phyloP scores from a whole-genome alignment of 1,140 invertebrate species.

The Drosophila orosa region DNA sequence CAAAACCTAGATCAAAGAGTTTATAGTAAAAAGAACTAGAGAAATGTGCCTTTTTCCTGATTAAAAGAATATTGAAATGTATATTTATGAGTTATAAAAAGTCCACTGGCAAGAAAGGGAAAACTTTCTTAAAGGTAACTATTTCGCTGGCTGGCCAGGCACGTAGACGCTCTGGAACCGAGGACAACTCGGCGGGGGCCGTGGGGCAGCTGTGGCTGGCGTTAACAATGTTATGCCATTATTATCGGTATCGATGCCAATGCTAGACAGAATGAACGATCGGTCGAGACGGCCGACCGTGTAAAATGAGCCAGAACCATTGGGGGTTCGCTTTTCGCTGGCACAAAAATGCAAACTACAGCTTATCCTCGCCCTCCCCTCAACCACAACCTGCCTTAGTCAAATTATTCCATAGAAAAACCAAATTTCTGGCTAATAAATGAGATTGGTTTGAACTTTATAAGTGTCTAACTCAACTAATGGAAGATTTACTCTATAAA shows the following conservation, averaged over 20 bases:
- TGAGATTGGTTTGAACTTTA: too few relatives aligned
- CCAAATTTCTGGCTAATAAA: neutral
- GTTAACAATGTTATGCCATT: constrained; percentile 48
- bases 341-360: constrained; percentile 23
- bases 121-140: neutral
- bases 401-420: neutral
- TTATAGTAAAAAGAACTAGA: neutral
- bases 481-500: neutral
- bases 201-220: constrained; percentile 1
- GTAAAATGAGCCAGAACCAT: constrained; percentile 70
- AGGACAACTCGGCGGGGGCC: constrained; percentile 13
- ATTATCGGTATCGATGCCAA: constrained; percentile 50
- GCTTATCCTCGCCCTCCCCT: constrained; percentile 2
- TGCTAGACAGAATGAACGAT: constrained; percentile 34
- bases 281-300: constrained; percentile 29
- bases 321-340: constrained; percentile 45
- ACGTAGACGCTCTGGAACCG: constrained; percentile 37
- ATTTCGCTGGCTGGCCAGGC: constrained; percentile 6
- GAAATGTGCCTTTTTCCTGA: neutral
- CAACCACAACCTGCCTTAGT: neutral
- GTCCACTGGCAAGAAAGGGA: too few relatives aligned
- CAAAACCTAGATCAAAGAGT: neutral
- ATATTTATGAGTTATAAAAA: neutral
- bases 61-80: neutral
- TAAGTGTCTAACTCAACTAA: neutral